These are phyloP conservation scores for Drosophila obscura DNA, from an alignment of 1,140 invertebrate genomes.

Conservation along the genomic window DNA sequence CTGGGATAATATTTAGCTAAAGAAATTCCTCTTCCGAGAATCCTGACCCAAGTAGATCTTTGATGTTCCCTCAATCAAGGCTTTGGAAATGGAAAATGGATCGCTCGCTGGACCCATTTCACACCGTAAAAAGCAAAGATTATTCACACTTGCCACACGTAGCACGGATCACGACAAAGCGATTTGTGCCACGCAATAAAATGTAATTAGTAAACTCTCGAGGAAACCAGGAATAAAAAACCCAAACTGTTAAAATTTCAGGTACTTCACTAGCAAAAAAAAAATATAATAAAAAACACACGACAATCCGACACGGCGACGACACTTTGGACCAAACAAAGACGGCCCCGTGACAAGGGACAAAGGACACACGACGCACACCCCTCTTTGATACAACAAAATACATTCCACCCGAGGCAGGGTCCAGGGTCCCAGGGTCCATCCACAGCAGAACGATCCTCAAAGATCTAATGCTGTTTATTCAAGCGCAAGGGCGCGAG, in stretches of 20 bases:
- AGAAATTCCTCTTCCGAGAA: constrained; percentile 11
- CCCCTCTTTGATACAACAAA: constrained; percentile 22
- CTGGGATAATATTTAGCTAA: background rate
- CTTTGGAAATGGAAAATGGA: constrained; percentile 15
- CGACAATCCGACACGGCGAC: constrained; percentile 72
- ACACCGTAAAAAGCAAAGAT: constrained; percentile 59
- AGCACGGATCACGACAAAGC: constrained; percentile 43
- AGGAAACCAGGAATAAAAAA: constrained; percentile 26
- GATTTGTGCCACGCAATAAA: constrained; percentile 76
- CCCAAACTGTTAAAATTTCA: constrained; percentile 65
- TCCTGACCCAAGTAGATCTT: background rate
- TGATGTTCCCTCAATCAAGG: constrained; percentile 17
- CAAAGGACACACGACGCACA: constrained; percentile 33
- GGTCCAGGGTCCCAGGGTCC: background rate
- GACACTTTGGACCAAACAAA: constrained; percentile 76
- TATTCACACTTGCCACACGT: constrained; percentile 60
- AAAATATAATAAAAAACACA: constrained; percentile 34
- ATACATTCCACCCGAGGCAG: constrained; percentile 52
- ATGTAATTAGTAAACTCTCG: constrained; percentile 71
- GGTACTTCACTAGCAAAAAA: constrained; percentile 49
- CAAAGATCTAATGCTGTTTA: constrained; percentile 52
- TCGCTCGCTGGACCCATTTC: constrained; percentile 17
- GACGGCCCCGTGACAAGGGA: constrained; percentile 52
- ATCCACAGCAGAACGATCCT: background rate
- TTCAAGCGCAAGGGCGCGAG: constrained; percentile 65